Evolutionary conservation across 2,888 invertebrate genomes (phyloP).

Genomic region (Habrosyne pyritoides): DNA sequence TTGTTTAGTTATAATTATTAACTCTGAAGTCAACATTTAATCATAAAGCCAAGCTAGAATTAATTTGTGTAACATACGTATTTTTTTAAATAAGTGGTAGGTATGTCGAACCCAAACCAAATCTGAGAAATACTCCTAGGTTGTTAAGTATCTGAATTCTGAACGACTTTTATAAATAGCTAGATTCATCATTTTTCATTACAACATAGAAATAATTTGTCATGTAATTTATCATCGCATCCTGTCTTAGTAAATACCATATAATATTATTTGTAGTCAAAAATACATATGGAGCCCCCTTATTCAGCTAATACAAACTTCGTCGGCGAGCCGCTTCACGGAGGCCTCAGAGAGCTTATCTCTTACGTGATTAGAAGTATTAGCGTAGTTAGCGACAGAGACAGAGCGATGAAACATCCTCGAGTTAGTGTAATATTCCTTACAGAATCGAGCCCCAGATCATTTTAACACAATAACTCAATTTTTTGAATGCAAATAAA

Average conservation of each 20-base stretch:
- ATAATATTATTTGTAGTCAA: too few relatives aligned
- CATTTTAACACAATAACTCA: neutral
- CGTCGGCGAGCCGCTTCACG: too few relatives aligned
- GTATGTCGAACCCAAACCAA: slow-evolving; percentile 19
- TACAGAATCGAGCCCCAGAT: too few relatives aligned
- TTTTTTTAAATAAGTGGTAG: slow-evolving; percentile 13
- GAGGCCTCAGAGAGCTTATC: too few relatives aligned
- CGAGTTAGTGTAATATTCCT: too few relatives aligned
- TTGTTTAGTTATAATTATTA: neutral
- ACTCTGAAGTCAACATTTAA: slow-evolving; percentile 8
- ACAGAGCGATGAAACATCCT: too few relatives aligned
- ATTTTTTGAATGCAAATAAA: neutral
- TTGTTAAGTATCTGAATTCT: slow-evolving; percentile 11
- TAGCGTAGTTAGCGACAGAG: too few relatives aligned
- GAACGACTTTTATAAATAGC: neutral
- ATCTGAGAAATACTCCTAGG: slow-evolving; percentile 39
- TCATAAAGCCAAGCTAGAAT: slow-evolving; percentile 30
- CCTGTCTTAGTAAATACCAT: too few relatives aligned
- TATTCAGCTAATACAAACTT: too few relatives aligned
- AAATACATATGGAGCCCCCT: too few relatives aligned
- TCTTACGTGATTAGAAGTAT: too few relatives aligned
- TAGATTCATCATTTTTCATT: slow-evolving; percentile 4
- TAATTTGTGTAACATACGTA: slow-evolving; percentile 28
- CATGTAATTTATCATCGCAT: neutral
- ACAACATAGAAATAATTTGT: too few relatives aligned